Conservation (phyloP, 1,140 invertebrate species). For the Sesamia nonagrioides region DNA sequence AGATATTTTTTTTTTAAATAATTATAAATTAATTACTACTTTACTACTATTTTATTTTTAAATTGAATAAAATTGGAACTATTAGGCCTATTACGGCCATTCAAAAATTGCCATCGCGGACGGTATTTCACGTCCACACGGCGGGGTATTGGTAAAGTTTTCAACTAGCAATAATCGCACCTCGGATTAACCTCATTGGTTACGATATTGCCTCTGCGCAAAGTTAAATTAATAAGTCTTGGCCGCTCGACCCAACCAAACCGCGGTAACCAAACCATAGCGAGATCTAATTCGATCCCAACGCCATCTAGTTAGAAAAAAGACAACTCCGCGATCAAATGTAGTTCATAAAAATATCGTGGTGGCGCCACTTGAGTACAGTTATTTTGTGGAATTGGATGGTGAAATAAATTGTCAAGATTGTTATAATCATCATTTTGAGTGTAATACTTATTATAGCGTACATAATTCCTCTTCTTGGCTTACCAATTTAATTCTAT, state of each 20-base stretch:
- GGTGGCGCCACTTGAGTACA: background rate
- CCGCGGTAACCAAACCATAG: constrained; percentile 6
- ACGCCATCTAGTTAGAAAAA: constrained; percentile 32
- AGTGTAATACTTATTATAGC: too few species aligned
- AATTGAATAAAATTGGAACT: too few species aligned
- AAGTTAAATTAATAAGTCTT: constrained; percentile 84
- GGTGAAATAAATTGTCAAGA: too few species aligned
- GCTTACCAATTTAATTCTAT: too few species aligned
- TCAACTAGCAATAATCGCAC: constrained; percentile 97
- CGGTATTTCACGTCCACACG: constrained; percentile 96
- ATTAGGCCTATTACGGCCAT: constrained; percentile 18
- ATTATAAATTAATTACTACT: too few species aligned
- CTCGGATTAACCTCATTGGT: constrained; percentile 95
- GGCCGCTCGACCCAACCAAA: constrained; percentile 1
- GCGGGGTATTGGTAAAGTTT: constrained; percentile 98
- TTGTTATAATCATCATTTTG: too few species aligned
- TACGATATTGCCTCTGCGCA: constrained; percentile 94
- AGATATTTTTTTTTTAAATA: too few species aligned
- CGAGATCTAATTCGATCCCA: constrained; percentile 32
- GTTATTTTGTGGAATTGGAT: too few species aligned
- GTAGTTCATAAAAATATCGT: background rate
- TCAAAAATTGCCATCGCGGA: too few species aligned
- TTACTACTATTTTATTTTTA: too few species aligned
- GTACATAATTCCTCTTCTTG: too few species aligned
- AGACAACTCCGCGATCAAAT: background rate